Evolutionary conservation across 1,140 invertebrate species (phyloP).

Genomic region (Conopomorpha cramerella): DNA sequence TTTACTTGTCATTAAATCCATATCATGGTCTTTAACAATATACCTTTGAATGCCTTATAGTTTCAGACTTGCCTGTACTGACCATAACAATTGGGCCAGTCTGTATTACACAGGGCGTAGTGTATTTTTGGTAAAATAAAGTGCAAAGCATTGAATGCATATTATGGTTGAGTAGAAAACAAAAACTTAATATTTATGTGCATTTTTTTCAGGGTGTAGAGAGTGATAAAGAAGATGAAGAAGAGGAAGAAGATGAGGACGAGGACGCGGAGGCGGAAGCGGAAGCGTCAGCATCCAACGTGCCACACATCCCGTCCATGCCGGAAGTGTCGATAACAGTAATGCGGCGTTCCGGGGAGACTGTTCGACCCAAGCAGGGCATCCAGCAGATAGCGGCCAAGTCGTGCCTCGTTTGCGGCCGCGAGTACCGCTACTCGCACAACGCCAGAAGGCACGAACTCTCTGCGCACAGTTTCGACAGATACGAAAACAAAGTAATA

Average conservation of each 20-base stretch:
- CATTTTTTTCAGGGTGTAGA: constrained; percentile 32
- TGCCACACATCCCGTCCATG: constrained; percentile 24
- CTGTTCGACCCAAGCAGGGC: constrained; percentile 37
- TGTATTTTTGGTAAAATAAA: too few species aligned
- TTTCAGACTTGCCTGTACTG: too few species aligned
- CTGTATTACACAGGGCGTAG: too few species aligned
- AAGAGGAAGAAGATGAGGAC: constrained; percentile 19
- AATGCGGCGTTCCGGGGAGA: constrained; percentile 42
- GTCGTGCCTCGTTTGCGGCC: constrained; percentile 51
- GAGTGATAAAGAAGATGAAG: constrained; percentile 44
- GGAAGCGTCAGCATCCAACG: constrained; percentile 11
- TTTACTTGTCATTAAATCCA: too few species aligned
- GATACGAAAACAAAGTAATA: constrained; percentile 54
- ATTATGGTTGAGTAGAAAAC: too few species aligned
- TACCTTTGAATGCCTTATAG: too few species aligned
- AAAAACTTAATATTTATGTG: neutral
- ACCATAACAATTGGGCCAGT: too few species aligned
- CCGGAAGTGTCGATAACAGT: constrained; percentile 50
- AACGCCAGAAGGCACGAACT: constrained; percentile 56
- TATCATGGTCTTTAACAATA: too few species aligned
- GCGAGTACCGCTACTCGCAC: constrained; percentile 54
- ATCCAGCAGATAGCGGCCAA: constrained; percentile 55
- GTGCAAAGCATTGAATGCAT: too few species aligned
- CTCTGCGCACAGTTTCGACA: constrained; percentile 48
- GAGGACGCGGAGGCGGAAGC: constrained; percentile 10